Conservation (phyloP, 2,113 vertebrate genomes). For the Ciconia stormi region DNA sequence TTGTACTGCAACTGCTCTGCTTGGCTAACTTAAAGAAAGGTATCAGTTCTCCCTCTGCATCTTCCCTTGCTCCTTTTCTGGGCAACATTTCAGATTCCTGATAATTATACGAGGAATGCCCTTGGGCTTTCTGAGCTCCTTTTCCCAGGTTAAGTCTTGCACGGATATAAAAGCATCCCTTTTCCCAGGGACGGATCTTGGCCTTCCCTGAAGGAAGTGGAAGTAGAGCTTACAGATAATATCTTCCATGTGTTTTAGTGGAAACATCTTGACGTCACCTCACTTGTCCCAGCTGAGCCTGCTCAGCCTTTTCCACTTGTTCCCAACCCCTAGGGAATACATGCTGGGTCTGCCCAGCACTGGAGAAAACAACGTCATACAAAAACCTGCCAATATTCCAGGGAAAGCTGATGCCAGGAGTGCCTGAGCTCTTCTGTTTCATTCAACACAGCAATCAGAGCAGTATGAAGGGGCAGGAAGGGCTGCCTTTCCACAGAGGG, state of each 20-base stretch:
- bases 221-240: neutral
- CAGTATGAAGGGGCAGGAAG: neutral
- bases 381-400: neutral
- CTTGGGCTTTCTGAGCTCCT: neutral
- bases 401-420: neutral
- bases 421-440: neutral
- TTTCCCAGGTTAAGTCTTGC: neutral
- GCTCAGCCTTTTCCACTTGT: neutral
- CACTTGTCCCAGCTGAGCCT: neutral
- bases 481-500: neutral
- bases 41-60: neutral
- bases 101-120: neutral
- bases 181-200: neutral
- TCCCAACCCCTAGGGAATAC: neutral
- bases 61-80: neutral
- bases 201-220: neutral
- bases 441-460: neutral
- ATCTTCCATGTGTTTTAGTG: neutral
- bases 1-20: neutral
- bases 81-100: neutral
- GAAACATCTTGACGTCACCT: neutral
- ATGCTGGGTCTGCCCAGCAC: neutral
- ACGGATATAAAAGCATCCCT: neutral
- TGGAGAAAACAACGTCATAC: neutral
- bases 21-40: neutral